These are phyloP conservation scores for Tenebrosternarchus preto DNA, from an alignment of 2,113 vertebrate genomes.

Conservation along the genomic window DNA sequence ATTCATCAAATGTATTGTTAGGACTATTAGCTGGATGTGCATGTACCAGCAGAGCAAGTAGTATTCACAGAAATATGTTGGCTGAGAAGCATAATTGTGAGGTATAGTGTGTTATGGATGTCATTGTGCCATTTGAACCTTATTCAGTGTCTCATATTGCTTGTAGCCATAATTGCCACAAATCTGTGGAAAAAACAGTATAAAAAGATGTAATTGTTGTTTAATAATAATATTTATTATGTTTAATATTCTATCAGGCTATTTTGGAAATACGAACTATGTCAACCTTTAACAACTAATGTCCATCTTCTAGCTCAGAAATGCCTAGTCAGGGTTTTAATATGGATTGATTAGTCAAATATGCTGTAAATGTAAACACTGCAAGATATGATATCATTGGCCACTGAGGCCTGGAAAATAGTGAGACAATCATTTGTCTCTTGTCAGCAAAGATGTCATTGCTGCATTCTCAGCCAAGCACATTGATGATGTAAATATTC, in stretches of 20 bases:
- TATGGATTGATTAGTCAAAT: slow-evolving; percentile 10
- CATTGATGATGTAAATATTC: slow-evolving; percentile 6
- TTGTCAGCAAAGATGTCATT: not conserved
- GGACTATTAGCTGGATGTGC: too few species aligned
- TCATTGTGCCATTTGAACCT: too few species aligned
- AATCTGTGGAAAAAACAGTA: too few species aligned
- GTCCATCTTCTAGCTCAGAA: not conserved
- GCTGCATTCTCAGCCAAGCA: not conserved
- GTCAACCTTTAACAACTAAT: not conserved
- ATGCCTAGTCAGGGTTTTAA: not conserved
- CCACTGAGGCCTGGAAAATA: slow-evolving; percentile 2
- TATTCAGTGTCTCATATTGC: too few species aligned
- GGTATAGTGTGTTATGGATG: too few species aligned
- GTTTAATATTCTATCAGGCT: not conserved
- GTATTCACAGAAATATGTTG: too few species aligned
- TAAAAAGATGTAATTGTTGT: too few species aligned
- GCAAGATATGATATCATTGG: not conserved
- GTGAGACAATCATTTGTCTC: not conserved
- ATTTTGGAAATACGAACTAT: not conserved
- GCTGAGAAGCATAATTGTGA: too few species aligned
- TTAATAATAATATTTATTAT: slow-evolving; percentile 18
- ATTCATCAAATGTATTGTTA: too few species aligned
- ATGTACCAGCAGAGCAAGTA: too few species aligned
- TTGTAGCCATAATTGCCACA: too few species aligned
- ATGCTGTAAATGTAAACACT: not conserved